phyloP scores from a whole-genome alignment of 2,113 vertebrate genomes.

The Phaetusa simplex region DNA sequence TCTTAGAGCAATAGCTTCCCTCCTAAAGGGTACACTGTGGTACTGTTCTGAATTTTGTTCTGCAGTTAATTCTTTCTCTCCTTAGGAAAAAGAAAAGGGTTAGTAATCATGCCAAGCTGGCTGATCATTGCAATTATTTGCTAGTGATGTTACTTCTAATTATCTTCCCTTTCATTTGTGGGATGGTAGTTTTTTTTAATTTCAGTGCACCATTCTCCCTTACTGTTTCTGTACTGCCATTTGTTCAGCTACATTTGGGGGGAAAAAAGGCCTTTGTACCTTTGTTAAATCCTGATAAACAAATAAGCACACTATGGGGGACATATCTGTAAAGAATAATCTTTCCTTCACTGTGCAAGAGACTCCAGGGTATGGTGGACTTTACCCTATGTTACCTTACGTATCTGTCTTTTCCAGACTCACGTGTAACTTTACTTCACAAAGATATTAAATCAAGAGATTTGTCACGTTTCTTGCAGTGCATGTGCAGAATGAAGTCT shows the following conservation, averaged over 20 bases:
- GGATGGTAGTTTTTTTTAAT: background rate
- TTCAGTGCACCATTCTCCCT: background rate
- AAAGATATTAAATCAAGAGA: background rate
- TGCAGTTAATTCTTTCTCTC: background rate
- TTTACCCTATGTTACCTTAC: background rate
- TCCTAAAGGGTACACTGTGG: background rate
- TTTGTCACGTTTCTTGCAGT: background rate
- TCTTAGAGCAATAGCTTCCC: background rate
- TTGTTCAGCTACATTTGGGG: background rate
- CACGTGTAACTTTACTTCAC: background rate
- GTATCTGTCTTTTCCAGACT: background rate
- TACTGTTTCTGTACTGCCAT: background rate
- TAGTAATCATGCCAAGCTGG: background rate
- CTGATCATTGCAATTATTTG: conserved; percentile 15
- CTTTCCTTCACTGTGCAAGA: background rate
- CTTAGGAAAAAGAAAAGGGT: background rate
- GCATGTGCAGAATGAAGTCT: background rate
- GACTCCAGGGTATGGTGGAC: background rate
- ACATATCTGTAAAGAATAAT: background rate
- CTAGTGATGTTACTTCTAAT: background rate
- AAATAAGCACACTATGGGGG: background rate
- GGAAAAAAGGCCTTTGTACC: too few relatives aligned
- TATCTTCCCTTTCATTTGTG: background rate
- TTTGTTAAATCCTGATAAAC: background rate
- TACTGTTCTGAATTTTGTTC: background rate